Evolutionary conservation across 2,888 invertebrate species (phyloP), one percentile per base, ranked within the genome.

Genomic region (Geophilus truncorum): DNA sequence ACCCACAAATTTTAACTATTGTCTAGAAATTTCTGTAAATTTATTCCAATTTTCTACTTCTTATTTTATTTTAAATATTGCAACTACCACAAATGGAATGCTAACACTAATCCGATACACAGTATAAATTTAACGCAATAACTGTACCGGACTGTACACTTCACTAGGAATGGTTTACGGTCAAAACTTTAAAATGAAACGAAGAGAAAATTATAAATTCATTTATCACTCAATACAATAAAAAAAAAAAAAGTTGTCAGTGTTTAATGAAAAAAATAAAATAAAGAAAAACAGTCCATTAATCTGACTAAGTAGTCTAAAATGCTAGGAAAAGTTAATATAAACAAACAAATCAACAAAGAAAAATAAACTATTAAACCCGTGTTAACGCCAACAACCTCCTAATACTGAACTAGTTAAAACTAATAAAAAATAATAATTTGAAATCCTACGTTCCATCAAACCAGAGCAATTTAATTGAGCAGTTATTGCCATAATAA

Each of bases 401-500:
- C 62, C 28, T 62, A 62, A 62, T 62, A 62, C 62, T 62, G 62
- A 23, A 5, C 62, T 62, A 62, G 23, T 62, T 23, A 62, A 25
- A 23, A 62, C 62, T 62, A 62, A 62, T 32, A 32, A 32, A 15
- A 40, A 57, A 23, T 15, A 15, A 62, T n/a, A n/a, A n/a, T n/a
- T n/a, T n/a, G n/a, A n/a, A n/a, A n/a, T n/a, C n/a, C n/a, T n/a
- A n/a, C n/a, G 12, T 7, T 62, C 23, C 12, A 62, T 62, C 62
- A 62, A 62, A 62, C 25, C 62, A 25, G 23, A 23, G 25, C n/a
- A 3, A 28, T 62, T 62, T 15, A 62, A 62, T 62, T 62, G 62
- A 62, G 62, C 62, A 62, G 25, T 62, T 62, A 62, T 62, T 62
- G 62, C 62, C n/a, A n/a, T n/a, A n/a, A n/a, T n/a, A n/a, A n/a